Conservation (phyloP, 2,888 invertebrate genomes). For the Cepaea hortensis region DNA sequence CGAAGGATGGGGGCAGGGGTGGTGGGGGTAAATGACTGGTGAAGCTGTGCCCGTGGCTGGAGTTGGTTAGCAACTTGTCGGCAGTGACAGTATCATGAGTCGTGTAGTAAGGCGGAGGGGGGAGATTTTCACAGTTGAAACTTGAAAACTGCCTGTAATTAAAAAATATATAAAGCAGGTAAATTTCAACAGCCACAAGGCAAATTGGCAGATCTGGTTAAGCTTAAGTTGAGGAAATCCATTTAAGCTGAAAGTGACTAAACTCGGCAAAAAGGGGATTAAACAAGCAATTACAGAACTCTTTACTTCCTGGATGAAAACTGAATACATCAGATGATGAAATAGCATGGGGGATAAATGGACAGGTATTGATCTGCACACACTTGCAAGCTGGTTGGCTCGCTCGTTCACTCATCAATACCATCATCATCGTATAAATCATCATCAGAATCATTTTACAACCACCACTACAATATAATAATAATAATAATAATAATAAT, state of each 20-base stretch:
- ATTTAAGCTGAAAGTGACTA: neutral
- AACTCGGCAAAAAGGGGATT: neutral
- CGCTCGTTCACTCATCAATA: no score
- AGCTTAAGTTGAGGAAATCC: constrained; percentile 9
- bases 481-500: no score
- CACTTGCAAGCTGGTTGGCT: no score
- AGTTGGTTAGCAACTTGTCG: constrained; percentile 13
- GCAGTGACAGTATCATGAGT: constrained; percentile 22
- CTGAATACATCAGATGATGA: neutral
- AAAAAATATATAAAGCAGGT: neutral
- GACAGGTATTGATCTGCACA: no score
- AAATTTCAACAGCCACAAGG: neutral
- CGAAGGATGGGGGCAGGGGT: constrained; percentile 17
- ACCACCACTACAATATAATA: no score
- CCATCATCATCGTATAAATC: no score
- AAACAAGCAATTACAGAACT: neutral
- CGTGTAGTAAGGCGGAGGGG: constrained; percentile 34
- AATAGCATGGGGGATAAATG: no score
- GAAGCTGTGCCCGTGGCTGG: constrained; percentile 3
- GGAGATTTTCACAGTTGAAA: constrained; percentile 51
- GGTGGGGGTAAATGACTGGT: constrained; percentile 27
- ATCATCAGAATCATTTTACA: no score
- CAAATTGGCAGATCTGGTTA: neutral
- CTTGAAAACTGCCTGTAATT: constrained; percentile 56
- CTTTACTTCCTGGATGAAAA: neutral